These are phyloP conservation scores for Lycia hirtaria DNA, from an alignment of 2,888 invertebrate species.

Conservation along the genomic window DNA sequence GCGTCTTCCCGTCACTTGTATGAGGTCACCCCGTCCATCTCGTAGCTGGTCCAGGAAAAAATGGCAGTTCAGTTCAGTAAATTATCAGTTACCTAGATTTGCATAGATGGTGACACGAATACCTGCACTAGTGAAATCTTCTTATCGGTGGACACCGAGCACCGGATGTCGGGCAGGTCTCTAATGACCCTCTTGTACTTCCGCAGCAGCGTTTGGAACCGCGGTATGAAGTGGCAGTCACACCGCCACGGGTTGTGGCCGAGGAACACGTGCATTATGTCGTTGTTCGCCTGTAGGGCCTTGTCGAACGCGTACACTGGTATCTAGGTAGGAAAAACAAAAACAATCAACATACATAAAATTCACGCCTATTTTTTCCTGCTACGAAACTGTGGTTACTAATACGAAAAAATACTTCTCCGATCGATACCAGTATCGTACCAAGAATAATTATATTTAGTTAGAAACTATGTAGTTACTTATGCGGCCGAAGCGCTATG, in stretches of 20 bases:
- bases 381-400: no score
- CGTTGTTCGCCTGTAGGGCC: conserved; percentile 89
- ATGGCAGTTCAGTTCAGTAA: no score
- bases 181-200: conserved; percentile 89
- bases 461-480: no score
- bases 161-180: conserved; percentile 89
- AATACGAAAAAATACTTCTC: no score
- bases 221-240: conserved; percentile 92
- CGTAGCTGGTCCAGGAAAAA: no score
- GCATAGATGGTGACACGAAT: neutral
- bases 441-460: no score
- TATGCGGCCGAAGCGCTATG: no score
- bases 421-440: no score
- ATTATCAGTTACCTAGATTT: no score
- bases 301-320: conserved; percentile 93
- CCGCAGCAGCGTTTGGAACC: conserved; percentile 89
- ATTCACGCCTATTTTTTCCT: no score
- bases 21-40: no score
- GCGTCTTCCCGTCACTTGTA: no score
- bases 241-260: conserved; percentile 94
- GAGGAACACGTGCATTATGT: conserved; percentile 88
- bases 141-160: conserved; percentile 87
- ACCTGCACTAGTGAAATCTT: conserved; percentile 86
- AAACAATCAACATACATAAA: neutral
- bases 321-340: conserved; percentile 79